These are phyloP conservation scores for Stenopsyche tienmushanensis DNA, from an alignment of 1,140 invertebrate species.

Conservation along the genomic window DNA sequence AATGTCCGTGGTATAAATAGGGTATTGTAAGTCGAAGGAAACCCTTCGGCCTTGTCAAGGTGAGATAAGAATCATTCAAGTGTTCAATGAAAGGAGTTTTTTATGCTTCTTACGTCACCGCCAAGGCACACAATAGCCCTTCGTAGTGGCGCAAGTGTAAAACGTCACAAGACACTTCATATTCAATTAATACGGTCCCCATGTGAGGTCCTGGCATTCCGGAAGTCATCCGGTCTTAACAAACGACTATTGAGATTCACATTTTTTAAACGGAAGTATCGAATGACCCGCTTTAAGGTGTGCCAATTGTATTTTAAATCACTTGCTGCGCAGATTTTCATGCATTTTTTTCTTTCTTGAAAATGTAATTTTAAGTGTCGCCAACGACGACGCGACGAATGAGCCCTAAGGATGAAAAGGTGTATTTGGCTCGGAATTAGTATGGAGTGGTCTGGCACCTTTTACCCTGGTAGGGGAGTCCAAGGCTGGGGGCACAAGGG, in stretches of 20 bases:
- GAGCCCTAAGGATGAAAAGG: no score
- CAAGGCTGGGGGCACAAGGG: constrained; percentile 10
- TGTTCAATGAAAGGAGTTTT: constrained; percentile 38
- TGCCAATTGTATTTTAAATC: no score
- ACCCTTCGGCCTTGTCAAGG: constrained; percentile 36
- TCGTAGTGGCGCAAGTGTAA: background rate
- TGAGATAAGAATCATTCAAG: constrained; percentile 40
- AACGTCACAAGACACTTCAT: constrained; percentile 10
- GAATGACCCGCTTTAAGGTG: no score
- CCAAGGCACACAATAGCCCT: background rate
- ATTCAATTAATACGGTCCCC: background rate
- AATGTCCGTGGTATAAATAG: constrained; percentile 20
- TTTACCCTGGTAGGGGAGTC: constrained; percentile 11
- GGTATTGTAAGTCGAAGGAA: constrained; percentile 29
- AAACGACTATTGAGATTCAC: no score
- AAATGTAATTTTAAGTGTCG: background rate
- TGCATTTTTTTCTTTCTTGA: background rate
- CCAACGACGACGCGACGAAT: background rate
- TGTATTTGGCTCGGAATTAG: constrained; percentile 21
- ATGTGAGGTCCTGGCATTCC: no score
- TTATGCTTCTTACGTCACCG: constrained; percentile 25
- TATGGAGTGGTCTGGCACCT: constrained; percentile 1
- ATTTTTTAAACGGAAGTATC: no score
- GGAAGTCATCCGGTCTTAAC: no score
- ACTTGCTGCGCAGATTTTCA: background rate